phyloP scores from a whole-genome alignment of 2,888 invertebrate species.

The Leptura quadrifasciata region DNA sequence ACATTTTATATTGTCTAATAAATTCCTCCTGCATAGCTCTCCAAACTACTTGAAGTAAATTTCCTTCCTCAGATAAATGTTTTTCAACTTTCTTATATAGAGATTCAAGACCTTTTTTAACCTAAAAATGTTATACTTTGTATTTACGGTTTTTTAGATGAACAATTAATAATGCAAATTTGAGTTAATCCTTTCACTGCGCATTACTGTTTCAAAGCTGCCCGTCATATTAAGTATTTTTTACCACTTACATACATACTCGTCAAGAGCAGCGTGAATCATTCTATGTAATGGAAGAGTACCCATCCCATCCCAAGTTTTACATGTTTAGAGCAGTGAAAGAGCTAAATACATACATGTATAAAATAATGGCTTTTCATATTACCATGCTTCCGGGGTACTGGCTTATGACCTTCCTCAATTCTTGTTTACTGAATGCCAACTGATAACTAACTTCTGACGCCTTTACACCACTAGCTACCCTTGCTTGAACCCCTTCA shows the following conservation, averaged over 20 bases:
- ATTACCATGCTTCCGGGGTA: constrained; percentile 86
- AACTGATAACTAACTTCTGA: constrained; percentile 98
- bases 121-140: constrained; percentile 74
- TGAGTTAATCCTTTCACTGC: too few relatives aligned
- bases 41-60: constrained; percentile 97
- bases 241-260: too few relatives aligned
- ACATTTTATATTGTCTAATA: constrained; percentile 94
- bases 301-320: too few relatives aligned
- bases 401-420: constrained; percentile 94
- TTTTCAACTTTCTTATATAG: constrained; percentile 98
- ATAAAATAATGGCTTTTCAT: constrained; percentile 40
- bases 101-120: constrained; percentile 93
- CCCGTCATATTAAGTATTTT: too few relatives aligned
- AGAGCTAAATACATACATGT: background rate
- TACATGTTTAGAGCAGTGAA: too few relatives aligned
- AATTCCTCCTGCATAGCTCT: constrained; percentile 99
- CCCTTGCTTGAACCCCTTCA: constrained; percentile 95
- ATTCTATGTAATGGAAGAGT: too few relatives aligned
- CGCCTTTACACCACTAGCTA: constrained; percentile 95
- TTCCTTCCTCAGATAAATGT: constrained; percentile 96
- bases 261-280: too few relatives aligned
- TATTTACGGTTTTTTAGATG: background rate
- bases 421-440: constrained; percentile 97
- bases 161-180: too few relatives aligned
- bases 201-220: too few relatives aligned